These are phyloP conservation scores for Prinia subflava DNA, from an alignment of 2,113 vertebrate species.

Conservation along the genomic window DNA sequence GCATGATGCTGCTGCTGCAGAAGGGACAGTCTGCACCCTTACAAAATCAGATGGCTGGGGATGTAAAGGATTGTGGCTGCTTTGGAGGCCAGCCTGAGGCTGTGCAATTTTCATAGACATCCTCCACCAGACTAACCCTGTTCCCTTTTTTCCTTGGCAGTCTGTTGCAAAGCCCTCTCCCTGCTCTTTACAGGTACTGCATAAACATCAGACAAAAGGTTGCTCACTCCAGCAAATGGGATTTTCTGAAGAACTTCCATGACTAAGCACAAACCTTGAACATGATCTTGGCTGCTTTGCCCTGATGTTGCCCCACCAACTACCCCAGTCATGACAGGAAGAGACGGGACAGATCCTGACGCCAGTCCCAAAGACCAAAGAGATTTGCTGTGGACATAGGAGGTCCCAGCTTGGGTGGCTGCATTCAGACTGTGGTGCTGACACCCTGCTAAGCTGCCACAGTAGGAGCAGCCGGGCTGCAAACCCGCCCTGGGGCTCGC, in stretches of 20 bases:
- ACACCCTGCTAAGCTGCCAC: background rate
- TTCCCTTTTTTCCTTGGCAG: background rate
- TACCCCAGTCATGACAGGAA: accelerated
- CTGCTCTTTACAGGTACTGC: background rate
- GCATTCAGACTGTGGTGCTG: background rate
- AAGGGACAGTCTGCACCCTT: too few species aligned
- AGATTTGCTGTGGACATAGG: background rate
- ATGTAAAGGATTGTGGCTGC: background rate
- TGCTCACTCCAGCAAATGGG: background rate
- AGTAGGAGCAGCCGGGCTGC: background rate
- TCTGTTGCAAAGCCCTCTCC: background rate
- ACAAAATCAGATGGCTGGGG: accelerated
- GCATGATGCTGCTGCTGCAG: background rate
- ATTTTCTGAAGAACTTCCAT: background rate
- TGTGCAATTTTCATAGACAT: background rate
- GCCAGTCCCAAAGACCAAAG: background rate
- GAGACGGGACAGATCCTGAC: background rate
- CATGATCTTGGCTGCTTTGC: background rate
- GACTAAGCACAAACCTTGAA: background rate
- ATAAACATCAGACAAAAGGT: background rate
- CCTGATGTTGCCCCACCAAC: background rate
- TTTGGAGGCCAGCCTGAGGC: background rate
- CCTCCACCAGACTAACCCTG: background rate
- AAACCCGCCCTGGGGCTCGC: background rate
- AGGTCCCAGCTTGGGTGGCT: background rate